Evolutionary conservation across 2,888 invertebrate species (phyloP).

Genomic region (Amphipyra berbera): DNA sequence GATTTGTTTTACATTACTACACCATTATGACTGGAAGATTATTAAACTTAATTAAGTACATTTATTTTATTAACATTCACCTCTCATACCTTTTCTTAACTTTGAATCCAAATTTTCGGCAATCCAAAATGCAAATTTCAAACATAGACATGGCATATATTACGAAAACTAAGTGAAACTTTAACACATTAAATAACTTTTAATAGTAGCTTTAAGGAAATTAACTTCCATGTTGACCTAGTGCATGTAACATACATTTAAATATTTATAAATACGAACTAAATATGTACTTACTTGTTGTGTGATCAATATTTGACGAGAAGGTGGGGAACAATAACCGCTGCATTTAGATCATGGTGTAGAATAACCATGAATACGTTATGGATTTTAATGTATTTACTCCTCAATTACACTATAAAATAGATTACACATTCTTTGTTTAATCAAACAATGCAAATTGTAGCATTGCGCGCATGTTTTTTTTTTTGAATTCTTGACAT

Average conservation of each 20-base stretch:
- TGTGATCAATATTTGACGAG: conserved; percentile 33
- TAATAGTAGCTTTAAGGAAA: no score
- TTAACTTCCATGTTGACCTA: not conserved
- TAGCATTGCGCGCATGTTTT: conserved; percentile 41
- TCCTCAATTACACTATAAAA: conserved; percentile 22
- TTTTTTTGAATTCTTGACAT: conserved; percentile 51
- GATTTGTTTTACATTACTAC: no score
- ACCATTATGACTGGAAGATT: no score
- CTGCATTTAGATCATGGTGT: conserved; percentile 46
- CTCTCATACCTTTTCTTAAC: no score
- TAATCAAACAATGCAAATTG: conserved; percentile 41
- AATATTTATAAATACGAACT: not conserved
- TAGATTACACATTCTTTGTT: conserved; percentile 48
- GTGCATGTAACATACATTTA: not conserved
- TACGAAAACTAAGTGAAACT: no score
- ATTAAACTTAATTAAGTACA: no score
- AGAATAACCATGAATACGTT: conserved; percentile 11
- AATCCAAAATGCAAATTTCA: no score
- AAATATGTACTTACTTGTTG: conserved; percentile 47
- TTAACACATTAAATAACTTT: no score
- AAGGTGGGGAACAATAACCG: conserved; percentile 29
- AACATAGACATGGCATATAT: no score
- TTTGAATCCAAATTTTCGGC: no score
- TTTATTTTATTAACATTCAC: no score
- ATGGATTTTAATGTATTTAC: conserved; percentile 8